Conservation (phyloP, 2,113 vertebrate species). For the Etheostoma spectabile region DNA sequence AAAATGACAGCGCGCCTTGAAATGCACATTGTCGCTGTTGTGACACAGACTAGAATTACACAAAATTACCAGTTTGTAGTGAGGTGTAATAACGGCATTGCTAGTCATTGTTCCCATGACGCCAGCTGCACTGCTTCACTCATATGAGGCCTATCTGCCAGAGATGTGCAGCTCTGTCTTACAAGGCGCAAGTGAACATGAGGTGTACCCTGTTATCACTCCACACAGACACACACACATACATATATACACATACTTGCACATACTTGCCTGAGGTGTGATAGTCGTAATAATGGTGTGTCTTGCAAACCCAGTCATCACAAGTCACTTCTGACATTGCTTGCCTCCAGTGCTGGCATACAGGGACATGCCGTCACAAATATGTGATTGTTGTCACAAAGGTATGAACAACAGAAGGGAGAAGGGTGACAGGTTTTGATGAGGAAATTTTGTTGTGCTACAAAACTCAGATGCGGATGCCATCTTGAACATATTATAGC, state of each 20-base stretch:
- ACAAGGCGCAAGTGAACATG: conserved; percentile 10
- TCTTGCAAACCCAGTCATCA: conserved; percentile 68
- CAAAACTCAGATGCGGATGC: conserved; percentile 11
- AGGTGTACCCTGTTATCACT: conserved; percentile 61
- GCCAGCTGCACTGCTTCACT: conserved; percentile 25
- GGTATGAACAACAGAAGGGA: conserved; percentile 33
- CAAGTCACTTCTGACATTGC: conserved; percentile 68
- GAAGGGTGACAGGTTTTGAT: conserved; percentile 47
- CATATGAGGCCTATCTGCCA: conserved; percentile 42
- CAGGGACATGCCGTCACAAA: conserved; percentile 30
- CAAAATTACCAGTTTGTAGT: conserved; percentile 62
- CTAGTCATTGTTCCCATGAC: conserved; percentile 55
- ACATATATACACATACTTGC: background rate
- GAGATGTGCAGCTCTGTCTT: conserved; percentile 43
- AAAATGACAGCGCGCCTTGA: conserved; percentile 52
- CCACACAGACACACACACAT: background rate
- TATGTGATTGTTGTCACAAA: conserved; percentile 51
- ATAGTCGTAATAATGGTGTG: conserved; percentile 68
- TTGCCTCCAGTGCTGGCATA: conserved; percentile 35
- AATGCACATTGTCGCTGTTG: conserved; percentile 58
- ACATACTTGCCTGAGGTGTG: conserved; percentile 58
- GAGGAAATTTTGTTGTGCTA: conserved; percentile 8
- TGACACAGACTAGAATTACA: conserved; percentile 71
- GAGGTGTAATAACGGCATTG: conserved; percentile 59
- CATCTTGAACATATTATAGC: background rate